Conservation (phyloP, 2,113 vertebrate genomes). For the Sphaerodactylus townsendi region DNA sequence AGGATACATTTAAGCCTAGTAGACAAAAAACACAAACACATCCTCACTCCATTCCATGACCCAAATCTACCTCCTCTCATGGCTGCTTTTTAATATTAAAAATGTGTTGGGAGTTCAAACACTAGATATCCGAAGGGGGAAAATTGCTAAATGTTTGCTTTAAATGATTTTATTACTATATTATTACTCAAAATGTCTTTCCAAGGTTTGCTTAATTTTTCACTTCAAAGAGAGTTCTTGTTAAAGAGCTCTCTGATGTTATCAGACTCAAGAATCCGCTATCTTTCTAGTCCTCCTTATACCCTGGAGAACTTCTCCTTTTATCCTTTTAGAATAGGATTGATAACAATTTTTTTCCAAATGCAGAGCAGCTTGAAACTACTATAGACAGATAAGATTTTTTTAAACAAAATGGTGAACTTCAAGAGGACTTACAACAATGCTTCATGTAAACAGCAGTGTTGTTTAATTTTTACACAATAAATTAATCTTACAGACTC, state of each 20-base stretch:
- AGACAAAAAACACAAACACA: too few species aligned
- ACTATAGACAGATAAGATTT: slow-evolving; percentile 55
- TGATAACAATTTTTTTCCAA: slow-evolving; percentile 52
- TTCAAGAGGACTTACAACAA: slow-evolving; percentile 26
- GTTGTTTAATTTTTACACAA: slow-evolving; percentile 59
- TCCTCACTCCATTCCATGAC: too few species aligned
- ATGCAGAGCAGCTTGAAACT: slow-evolving; percentile 30
- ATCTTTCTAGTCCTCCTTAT: slow-evolving; percentile 63
- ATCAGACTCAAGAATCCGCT: slow-evolving; percentile 49
- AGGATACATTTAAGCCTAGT: too few species aligned
- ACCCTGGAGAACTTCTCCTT: slow-evolving; percentile 31
- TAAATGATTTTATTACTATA: slow-evolving; percentile 38
- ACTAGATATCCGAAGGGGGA: neutral
- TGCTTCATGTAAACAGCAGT: neutral
- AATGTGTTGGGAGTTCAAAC: too few species aligned
- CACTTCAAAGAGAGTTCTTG: slow-evolving; percentile 62
- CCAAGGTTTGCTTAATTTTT: slow-evolving; percentile 57
- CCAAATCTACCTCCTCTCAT: too few species aligned
- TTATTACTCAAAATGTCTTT: slow-evolving; percentile 35
- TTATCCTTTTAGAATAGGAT: slow-evolving; percentile 59
- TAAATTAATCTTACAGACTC: slow-evolving; percentile 38
- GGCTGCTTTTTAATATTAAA: too few species aligned
- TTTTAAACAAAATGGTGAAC: slow-evolving; percentile 60
- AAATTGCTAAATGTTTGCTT: slow-evolving; percentile 49
- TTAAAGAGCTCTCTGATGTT: slow-evolving; percentile 49